These are phyloP conservation scores for Camponotus vicinus DNA, from an alignment of 1,140 invertebrate genomes.

Conservation along the genomic window DNA sequence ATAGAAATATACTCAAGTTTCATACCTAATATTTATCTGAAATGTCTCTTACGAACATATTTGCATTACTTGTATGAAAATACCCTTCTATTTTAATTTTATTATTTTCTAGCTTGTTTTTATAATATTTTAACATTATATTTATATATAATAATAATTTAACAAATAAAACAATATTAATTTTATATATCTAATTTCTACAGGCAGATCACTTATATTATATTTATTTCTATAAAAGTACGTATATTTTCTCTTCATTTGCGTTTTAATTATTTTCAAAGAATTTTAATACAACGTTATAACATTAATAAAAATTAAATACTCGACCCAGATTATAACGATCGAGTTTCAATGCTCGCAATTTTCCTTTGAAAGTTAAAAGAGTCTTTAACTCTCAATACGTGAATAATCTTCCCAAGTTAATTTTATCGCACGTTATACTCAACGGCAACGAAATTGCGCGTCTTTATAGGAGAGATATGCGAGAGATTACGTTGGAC, in stretches of 20 bases:
- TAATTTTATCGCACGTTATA: constrained; percentile 28
- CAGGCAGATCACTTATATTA: too few relatives aligned
- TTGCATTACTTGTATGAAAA: background rate
- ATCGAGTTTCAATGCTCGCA: constrained; percentile 8
- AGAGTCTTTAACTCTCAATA: background rate
- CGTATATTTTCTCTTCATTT: background rate
- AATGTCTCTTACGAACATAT: background rate
- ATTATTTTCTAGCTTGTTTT: too few relatives aligned
- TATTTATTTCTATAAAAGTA: background rate
- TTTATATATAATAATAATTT: too few relatives aligned
- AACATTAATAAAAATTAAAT: constrained; percentile 4
- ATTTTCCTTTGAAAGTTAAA: constrained; percentile 25
- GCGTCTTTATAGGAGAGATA: background rate
- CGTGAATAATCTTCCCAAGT: background rate
- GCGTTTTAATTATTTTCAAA: background rate
- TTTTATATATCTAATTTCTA: too few relatives aligned
- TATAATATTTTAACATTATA: too few relatives aligned
- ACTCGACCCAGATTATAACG: background rate
- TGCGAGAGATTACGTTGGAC: constrained; percentile 46
- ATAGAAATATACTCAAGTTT: too few relatives aligned
- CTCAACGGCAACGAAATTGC: constrained; percentile 7
- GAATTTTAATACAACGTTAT: background rate
- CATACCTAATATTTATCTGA: too few relatives aligned
- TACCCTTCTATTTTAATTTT: too few relatives aligned
- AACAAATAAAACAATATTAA: too few relatives aligned